These are phyloP conservation scores for Trachelipus rathkii DNA, from an alignment of 1,140 invertebrate species.

Conservation along the genomic window DNA sequence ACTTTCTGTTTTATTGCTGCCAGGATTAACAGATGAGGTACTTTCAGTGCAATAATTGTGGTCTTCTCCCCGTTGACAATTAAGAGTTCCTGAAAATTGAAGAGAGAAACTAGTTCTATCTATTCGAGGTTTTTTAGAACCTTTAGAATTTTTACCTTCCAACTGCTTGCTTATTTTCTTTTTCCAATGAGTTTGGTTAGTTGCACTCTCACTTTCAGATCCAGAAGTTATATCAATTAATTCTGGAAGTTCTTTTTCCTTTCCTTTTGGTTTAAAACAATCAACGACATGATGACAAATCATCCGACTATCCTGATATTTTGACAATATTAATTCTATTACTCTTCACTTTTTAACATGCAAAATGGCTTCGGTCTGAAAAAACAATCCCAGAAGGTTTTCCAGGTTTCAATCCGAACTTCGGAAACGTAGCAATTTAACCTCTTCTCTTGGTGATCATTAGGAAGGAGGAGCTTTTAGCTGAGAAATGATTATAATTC, in stretches of 20 bases:
- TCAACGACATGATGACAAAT: conserved; percentile 4
- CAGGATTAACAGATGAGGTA: neutral
- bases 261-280: neutral
- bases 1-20: neutral
- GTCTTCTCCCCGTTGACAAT: neutral
- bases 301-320: neutral
- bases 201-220: neutral
- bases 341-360: neutral
- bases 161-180: neutral
- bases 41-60: neutral
- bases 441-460: neutral
- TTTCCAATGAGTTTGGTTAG: neutral
- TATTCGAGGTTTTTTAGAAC: neutral
- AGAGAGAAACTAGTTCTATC: conserved; percentile 1
- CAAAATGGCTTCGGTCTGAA: neutral
- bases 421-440: neutral
- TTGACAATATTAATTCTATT: neutral
- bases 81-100: neutral
- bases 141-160: neutral
- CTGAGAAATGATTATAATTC: neutral
- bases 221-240: neutral
- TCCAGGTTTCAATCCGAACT: neutral
- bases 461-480: neutral
- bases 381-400: neutral
- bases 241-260: neutral